Conservation (phyloP, 2,888 invertebrate species). For the Cylloceria caligata region DNA sequence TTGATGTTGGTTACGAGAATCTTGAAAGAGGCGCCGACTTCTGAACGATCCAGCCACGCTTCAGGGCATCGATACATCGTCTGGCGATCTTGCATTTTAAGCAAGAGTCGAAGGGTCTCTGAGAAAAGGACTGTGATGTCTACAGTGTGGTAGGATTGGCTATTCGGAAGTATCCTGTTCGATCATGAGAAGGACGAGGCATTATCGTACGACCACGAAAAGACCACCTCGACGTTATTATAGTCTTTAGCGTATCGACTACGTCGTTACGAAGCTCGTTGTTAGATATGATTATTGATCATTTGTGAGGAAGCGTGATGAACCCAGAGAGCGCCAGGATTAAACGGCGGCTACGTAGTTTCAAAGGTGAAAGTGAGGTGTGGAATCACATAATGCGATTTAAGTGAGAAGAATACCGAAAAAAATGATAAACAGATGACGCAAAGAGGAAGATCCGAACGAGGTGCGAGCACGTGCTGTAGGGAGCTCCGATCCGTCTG, state of each 20-base stretch:
- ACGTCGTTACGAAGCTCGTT: constrained; percentile 47
- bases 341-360: constrained; percentile 52
- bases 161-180: background rate
- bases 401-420: constrained; percentile 20
- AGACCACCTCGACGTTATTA: constrained; percentile 66
- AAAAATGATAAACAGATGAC: constrained; percentile 3
- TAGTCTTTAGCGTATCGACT: constrained; percentile 64
- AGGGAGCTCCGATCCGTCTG: constrained; percentile 18
- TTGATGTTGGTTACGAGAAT: constrained; percentile 22
- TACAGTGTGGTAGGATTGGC: background rate
- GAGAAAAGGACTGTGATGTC: constrained; percentile 3
- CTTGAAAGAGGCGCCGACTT: constrained; percentile 49
- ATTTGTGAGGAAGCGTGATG: constrained; percentile 62
- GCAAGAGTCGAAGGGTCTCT: background rate
- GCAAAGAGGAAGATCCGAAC: constrained; percentile 31
- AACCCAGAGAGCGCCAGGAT: constrained; percentile 46
- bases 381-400: constrained; percentile 51
- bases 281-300: constrained; percentile 52
- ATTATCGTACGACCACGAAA: constrained; percentile 23
- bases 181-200: background rate
- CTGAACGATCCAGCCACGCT: constrained; percentile 25
- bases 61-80: constrained; percentile 24
- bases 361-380: constrained; percentile 39
- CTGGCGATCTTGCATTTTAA: constrained; percentile 30
- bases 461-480: constrained; percentile 43